Base-by-base conservation (phyloP, 2,888 invertebrate genomes). In the Phlogophora meticulosa region DNA sequence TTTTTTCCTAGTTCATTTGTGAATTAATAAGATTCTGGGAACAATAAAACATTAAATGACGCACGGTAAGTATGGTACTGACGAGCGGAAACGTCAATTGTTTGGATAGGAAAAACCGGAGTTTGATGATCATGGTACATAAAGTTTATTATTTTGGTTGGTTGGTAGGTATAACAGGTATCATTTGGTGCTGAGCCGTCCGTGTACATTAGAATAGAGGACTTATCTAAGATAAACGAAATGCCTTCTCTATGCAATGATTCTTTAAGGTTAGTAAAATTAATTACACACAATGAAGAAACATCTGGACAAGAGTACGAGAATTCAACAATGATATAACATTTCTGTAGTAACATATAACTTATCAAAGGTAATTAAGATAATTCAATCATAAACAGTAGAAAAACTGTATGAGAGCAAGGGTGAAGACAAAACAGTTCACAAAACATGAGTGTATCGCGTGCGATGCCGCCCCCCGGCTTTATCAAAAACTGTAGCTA, bases 291-390 rank as follows among this genome's bases (percentile, higher is more conserved):
- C n/a, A n/a, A n/a, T n/a, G n/a, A n/a, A 28, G 7, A 22, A 28
- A 42, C 17, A 38, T 4, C 20, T 45, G 36, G 42, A 49, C 5
- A 28, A 9, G 51, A 22, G 53, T 7, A 66, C n/a, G 9, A 57
- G 5, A 34, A 40, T 7, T 38, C 11, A n/a, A 20, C 13, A 32
- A 51, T 24, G 11, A 46, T 32, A 49, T 32, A 7, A 45, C 0
- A 10, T 42, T 49, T 36, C 4, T 49, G 36, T 59, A 43, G 46
- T 40, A 51, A 53, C 34, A 55, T 28, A 52, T 28, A 52, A 61
- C 55, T 75, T 59, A 75, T 81, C 75, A 66, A 57, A 49, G n/a
- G 49, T 72, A 75, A 76, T 80, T 82, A 69, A 76, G 82, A 80
- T 80, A 64, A 69, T 24, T 61, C 22, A 75, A 63, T 49, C 20